Evolutionary conservation across 1,140 invertebrate species (phyloP), one percentile per base, ranked within the genome.

Genomic region (Druon quercuslanigerum): DNA sequence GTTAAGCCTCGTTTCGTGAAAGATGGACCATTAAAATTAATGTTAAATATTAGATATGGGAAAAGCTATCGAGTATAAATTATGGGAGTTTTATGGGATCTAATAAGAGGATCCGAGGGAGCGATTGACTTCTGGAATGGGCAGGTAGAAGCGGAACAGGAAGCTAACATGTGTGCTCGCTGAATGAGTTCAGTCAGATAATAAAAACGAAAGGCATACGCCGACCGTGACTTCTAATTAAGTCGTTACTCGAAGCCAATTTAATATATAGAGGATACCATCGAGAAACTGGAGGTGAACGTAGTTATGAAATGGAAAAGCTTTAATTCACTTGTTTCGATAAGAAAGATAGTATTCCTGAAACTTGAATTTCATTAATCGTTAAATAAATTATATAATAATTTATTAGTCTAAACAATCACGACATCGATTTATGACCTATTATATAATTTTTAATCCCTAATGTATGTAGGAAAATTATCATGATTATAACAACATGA

Each of bases 191-290:
- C 13, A 66, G 57, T 33, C 1, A 66, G 57, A 66, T 66, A 66
- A 66, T 66, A 60, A 60, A 60, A 40, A 60, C 57, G 25, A 60
- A 60, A 60, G 57, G 20, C 57, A 20, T 33, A 66, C 25, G 25
- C 20, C 13, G 57, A 66, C 25, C 25, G 25, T 25, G 40, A 66
- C 25, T 66, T 66, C 57, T 66, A 66, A 66, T 66, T 66, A 66
- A 66, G 25, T 33, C 57, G 13, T 66, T 66, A 66, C 25, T 66
- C n/a, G 25, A 13, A 33, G 40, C 20, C 20, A 40, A 25, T 66
- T 66, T 66, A 66, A 66, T 46, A 46, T 46, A 46, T 2, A 46
- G 5, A 46, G n/a, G 20, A 40, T 25, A 66, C 57, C 20, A 66
- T 66, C 17, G 52, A 54, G 52, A 16, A 25, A 66, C 16, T 40